Evolutionary conservation across 2,797 vertebrate genomes (phyloP).

Genomic region (Tokudaia muenninki): DNA sequence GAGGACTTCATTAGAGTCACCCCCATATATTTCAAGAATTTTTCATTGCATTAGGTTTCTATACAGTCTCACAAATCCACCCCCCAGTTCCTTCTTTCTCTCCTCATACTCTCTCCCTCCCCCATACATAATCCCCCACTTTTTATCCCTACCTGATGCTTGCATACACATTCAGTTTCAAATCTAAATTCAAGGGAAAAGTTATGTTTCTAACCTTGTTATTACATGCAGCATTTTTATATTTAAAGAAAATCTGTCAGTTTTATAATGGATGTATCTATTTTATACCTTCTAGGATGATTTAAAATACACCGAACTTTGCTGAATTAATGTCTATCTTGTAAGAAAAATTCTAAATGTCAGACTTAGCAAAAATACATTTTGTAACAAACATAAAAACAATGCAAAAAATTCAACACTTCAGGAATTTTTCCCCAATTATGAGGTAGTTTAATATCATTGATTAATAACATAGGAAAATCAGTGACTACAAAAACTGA

Average conservation of each 20-base stretch:
- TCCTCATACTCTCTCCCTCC: too few relatives aligned
- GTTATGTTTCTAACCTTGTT: slow-evolving; percentile 26
- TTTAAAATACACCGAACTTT: slow-evolving; percentile 58
- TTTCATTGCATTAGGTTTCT: neutral
- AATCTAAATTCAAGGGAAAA: neutral
- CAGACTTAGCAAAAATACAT: slow-evolving; percentile 3
- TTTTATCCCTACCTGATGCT: neutral
- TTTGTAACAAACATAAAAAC: slow-evolving; percentile 60
- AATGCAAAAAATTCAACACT: slow-evolving; percentile 59
- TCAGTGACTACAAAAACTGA: neutral
- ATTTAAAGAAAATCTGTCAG: neutral
- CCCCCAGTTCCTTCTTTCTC: neutral
- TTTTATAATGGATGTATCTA: neutral
- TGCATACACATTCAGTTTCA: neutral
- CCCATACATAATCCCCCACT: neutral
- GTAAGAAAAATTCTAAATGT: slow-evolving; percentile 33
- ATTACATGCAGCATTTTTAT: neutral
- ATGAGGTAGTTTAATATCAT: slow-evolving; percentile 18
- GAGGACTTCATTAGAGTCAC: neutral
- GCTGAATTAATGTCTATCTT: slow-evolving; percentile 34
- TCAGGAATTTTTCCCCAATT: slow-evolving; percentile 49
- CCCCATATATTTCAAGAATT: neutral
- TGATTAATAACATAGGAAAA: slow-evolving; percentile 9
- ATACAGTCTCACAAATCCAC: neutral
- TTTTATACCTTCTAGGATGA: neutral